Evolutionary conservation across 1,140 invertebrate species (phyloP).

Genomic region (Argopecten irradians): DNA sequence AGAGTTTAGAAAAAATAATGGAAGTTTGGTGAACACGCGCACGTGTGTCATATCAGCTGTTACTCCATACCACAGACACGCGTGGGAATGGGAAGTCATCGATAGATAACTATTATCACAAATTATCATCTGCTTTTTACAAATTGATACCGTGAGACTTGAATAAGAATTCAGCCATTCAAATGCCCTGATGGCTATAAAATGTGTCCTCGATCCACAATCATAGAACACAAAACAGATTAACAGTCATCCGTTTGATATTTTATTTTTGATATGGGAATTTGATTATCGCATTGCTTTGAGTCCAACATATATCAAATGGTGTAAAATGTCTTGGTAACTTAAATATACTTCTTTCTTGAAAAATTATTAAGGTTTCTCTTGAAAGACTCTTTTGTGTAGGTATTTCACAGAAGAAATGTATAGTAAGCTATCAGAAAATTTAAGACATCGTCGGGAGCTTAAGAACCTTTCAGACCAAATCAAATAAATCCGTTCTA

Average conservation of each 20-base stretch:
- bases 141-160: constrained; percentile 16
- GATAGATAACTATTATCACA: not conserved
- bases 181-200: not conserved
- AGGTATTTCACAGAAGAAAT: too few relatives aligned
- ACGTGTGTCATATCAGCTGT: not conserved
- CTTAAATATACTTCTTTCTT: not conserved
- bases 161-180: not conserved
- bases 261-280: not conserved
- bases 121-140: constrained; percentile 13
- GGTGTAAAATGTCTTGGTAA: not conserved
- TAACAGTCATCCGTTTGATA: not conserved
- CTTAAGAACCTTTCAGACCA: too few relatives aligned
- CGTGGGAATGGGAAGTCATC: not conserved
- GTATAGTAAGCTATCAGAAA: too few relatives aligned
- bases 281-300: not conserved
- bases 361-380: not conserved
- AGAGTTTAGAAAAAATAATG: not conserved
- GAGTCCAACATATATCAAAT: not conserved
- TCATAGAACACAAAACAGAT: not conserved
- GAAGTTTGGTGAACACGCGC: not conserved
- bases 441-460: too few relatives aligned
- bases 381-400: not conserved
- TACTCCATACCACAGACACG: not conserved
- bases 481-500: too few relatives aligned
- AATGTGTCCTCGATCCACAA: not conserved